These are phyloP conservation scores for Drosophila melanica DNA, from an alignment of 1,140 invertebrate genomes.

Conservation along the genomic window DNA sequence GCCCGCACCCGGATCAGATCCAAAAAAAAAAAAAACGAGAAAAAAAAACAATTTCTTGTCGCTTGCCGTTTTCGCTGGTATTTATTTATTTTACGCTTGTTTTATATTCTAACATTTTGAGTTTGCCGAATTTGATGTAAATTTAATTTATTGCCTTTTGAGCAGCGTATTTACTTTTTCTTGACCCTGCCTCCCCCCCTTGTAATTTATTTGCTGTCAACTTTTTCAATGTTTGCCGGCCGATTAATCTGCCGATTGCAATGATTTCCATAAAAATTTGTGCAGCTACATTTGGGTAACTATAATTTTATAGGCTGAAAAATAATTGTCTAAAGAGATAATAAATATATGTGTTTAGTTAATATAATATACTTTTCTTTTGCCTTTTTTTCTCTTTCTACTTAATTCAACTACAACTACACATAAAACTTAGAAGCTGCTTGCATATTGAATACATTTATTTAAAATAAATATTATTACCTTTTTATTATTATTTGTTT, in stretches of 20 bases:
- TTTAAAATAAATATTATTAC: slow-evolving; percentile 10
- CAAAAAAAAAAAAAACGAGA: neutral
- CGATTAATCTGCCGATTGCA: slow-evolving; percentile 45
- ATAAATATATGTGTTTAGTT: too few relatives aligned
- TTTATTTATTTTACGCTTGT: slow-evolving; percentile 38
- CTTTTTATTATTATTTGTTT: neutral
- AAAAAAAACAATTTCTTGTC: slow-evolving; percentile 69
- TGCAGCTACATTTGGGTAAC: slow-evolving; percentile 17
- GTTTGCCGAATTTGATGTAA: slow-evolving; percentile 65
- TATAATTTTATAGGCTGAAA: neutral
- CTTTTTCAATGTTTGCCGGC: slow-evolving; percentile 32
- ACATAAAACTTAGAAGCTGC: too few relatives aligned
- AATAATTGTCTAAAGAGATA: too few relatives aligned
- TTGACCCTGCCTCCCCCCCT: slow-evolving; percentile 34
- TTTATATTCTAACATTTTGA: slow-evolving; percentile 12
- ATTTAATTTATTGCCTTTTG: slow-evolving; percentile 74
- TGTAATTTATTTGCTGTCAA: slow-evolving; percentile 71
- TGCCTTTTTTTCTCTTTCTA: too few relatives aligned
- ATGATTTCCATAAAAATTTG: slow-evolving; percentile 57
- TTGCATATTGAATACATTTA: slow-evolving; percentile 7
- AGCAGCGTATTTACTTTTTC: slow-evolving; percentile 50
- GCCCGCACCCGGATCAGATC: slow-evolving; percentile 12
- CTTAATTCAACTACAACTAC: too few relatives aligned
- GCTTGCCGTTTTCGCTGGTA: slow-evolving; percentile 35
- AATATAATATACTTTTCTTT: too few relatives aligned